Evolutionary conservation across 2,113 vertebrate species (phyloP), one percentile per base, ranked within the genome.

Genomic region (Oreotrochilus melanogaster): DNA sequence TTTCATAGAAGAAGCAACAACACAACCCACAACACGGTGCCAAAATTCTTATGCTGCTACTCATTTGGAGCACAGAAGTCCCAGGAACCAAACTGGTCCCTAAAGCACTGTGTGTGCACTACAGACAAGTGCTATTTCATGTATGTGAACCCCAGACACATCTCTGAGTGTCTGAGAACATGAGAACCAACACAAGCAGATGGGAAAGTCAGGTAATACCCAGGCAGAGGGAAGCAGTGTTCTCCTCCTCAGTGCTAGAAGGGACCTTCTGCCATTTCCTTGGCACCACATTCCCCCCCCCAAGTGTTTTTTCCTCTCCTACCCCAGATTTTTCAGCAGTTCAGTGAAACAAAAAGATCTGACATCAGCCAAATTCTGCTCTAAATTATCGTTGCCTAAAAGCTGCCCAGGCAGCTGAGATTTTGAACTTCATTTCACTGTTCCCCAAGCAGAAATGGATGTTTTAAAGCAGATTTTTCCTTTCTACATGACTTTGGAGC

Each of bases 381-480:
- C 66, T 78, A 23, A 18, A 9, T 54, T 23, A 27, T 42, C 21
- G 1, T 69, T 11, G 43, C 65, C 51, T 48, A 48, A 74, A 75
- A 88, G 47, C 67, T 71, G 39, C 13, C 42, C 6, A 65, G 71
- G 74, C 69, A 95, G 72, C 42, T 61, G 35, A 66, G 57, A 57
- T 18, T 58, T 60, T 8, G 64, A 90, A 86, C 76, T 48, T 76
- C 62, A 93, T 80, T 78, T 78, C 88, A 94, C 87, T 71, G 33
- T 72, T 92, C 64, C 72, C 69, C 65, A 53, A 74, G 65, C 60
- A 81, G 69, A 74, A 83, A 86, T 14, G 28, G 72, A 65, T 33
- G 30, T 78, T 67, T n/a, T 80, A 78, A 80, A 83, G 60, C 31
- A 78, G n/a, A n/a, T 78, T 27, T 3, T 48, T 95, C n/a, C 61